phyloP scores from a whole-genome alignment of 2,113 vertebrate genomes.

The Toxostoma redivivum region DNA sequence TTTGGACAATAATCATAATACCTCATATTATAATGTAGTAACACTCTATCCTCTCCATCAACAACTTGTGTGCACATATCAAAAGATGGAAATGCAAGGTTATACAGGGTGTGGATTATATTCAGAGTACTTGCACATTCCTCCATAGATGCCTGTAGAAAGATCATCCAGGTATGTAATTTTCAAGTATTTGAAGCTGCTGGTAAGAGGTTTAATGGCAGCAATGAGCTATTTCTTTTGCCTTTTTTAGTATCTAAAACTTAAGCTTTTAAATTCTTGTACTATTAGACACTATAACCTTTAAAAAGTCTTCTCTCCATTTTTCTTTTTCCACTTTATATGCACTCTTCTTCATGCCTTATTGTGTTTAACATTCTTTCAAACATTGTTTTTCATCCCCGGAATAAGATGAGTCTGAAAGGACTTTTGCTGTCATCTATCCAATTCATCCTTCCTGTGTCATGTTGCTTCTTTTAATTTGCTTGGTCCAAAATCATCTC shows the following conservation, averaged over 20 bases:
- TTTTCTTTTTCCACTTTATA: conserved; percentile 6
- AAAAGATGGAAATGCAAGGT: not conserved
- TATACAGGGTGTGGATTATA: not conserved
- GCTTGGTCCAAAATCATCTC: not conserved
- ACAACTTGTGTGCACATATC: not conserved
- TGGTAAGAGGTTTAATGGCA: not conserved
- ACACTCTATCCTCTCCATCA: not conserved
- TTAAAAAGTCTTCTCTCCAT: not conserved
- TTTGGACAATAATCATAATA: not conserved
- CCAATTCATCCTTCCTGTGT: not conserved
- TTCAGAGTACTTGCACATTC: not conserved
- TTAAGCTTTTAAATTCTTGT: not conserved
- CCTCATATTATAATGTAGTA: not conserved
- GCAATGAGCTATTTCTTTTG: not conserved
- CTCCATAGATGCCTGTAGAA: not conserved
- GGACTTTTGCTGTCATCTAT: not conserved
- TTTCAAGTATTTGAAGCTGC: not conserved
- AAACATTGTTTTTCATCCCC: conserved; percentile 1
- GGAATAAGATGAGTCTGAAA: conserved; percentile 15
- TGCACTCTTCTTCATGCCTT: conserved; percentile 21
- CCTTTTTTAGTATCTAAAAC: not conserved
- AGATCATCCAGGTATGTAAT: not conserved
- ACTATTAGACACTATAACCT: not conserved
- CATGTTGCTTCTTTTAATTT: not conserved
- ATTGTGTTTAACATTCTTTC: conserved; percentile 35